Conservation (phyloP, 2,888 invertebrate genomes). For the Tenthredo scrophulariae region DNA sequence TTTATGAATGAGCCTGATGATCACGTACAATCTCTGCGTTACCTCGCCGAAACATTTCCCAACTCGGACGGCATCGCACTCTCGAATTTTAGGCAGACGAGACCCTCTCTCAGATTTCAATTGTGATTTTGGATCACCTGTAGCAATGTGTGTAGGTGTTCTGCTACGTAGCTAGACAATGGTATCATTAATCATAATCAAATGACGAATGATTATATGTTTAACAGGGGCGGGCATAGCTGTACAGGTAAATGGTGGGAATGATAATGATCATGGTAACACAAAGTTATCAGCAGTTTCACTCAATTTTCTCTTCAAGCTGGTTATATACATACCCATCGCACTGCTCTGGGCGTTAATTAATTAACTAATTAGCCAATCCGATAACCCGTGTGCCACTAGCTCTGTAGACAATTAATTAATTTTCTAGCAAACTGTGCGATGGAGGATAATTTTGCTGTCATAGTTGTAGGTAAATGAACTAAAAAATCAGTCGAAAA, state of each 20-base stretch:
- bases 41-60: too few relatives aligned
- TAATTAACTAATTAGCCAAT: conserved; percentile 50
- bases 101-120: too few relatives aligned
- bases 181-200: neutral
- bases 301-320: conserved; percentile 48
- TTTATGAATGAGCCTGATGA: too few relatives aligned
- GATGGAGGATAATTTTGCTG: neutral
- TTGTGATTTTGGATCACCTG: too few relatives aligned
- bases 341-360: conserved; percentile 36
- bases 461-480: neutral
- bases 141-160: neutral
- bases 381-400: conserved; percentile 31
- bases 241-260: neutral
- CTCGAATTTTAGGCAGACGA: too few relatives aligned
- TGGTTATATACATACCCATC: neutral
- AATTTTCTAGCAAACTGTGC: neutral
- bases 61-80: too few relatives aligned
- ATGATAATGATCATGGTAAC: conserved; percentile 48
- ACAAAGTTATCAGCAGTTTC: conserved; percentile 43
- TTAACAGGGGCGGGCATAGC: neutral
- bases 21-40: too few relatives aligned
- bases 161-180: neutral
- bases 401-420: conserved; percentile 30
- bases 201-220: conserved; percentile 23
- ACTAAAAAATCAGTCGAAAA: neutral